phyloP scores from a whole-genome alignment of 2,113 vertebrate species.

The Anser cygnoides region DNA sequence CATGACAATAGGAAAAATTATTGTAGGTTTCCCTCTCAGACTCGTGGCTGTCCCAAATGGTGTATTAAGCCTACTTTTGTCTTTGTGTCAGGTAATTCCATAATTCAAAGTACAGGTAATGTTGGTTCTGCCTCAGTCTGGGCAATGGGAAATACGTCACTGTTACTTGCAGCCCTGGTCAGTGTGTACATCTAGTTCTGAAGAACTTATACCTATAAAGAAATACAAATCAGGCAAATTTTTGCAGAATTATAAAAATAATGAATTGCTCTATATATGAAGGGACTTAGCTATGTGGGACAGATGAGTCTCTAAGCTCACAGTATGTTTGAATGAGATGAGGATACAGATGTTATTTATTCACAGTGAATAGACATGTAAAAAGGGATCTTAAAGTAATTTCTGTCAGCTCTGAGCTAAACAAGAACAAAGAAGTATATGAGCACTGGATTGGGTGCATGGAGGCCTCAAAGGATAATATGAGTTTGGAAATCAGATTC shows the following conservation, averaged over 20 bases:
- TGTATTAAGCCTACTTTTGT: background rate
- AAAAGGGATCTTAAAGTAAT: background rate
- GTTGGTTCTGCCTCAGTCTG: background rate
- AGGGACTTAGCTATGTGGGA: background rate
- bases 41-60: background rate
- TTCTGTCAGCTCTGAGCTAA: background rate
- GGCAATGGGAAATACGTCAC: background rate
- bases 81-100: background rate
- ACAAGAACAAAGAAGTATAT: background rate
- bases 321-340: background rate
- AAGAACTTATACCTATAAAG: background rate
- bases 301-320: background rate
- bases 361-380: background rate
- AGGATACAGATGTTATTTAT: conserved; percentile 11
- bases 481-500: background rate
- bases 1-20: background rate
- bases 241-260: background rate
- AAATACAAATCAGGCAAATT: background rate
- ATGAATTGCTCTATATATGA: background rate
- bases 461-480: background rate
- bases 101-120: background rate
- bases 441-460: background rate
- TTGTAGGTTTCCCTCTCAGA: background rate
- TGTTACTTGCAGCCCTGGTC: background rate
- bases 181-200: background rate